phyloP scores from a whole-genome alignment of 2,888 invertebrate genomes.

The Eurois occulta region DNA sequence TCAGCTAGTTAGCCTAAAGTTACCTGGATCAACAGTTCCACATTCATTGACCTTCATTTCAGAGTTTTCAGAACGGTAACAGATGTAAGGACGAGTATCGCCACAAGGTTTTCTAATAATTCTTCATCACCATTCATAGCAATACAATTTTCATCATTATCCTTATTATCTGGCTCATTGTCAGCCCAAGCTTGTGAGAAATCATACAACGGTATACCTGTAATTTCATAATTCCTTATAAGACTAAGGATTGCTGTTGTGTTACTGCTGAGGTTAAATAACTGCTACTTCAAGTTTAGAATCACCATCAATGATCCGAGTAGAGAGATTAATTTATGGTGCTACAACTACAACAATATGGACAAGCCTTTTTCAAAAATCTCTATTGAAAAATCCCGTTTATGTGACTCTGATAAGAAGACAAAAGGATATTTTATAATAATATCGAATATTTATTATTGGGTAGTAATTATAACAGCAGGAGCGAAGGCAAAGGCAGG shows the following conservation, averaged over 20 bases:
- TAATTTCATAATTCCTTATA: background rate
- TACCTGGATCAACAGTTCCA: constrained; percentile 2
- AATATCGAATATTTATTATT: background rate
- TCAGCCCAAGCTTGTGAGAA: constrained; percentile 54
- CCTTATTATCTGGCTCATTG: constrained; percentile 59
- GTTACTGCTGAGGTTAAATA: too few species aligned
- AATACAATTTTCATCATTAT: constrained; percentile 61
- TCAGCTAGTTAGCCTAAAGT: background rate
- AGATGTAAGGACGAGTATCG: constrained; percentile 55
- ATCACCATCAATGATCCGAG: background rate
- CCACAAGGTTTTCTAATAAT: constrained; percentile 47
- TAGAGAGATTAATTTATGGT: background rate
- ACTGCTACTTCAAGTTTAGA: background rate
- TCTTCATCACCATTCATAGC: constrained; percentile 46
- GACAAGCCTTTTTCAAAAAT: background rate
- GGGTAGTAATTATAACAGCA: background rate
- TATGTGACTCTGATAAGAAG: too few species aligned
- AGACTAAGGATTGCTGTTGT: too few species aligned
- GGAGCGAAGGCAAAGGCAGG: background rate
- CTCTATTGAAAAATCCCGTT: too few species aligned
- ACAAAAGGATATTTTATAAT: background rate
- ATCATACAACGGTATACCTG: constrained; percentile 57
- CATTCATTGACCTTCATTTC: background rate
- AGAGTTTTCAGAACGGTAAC: constrained; percentile 34
- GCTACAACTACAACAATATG: too few species aligned